A percentile compares a stretch with the other conserved stretches of the same genome.
phyloP scores from a whole-genome alignment of 2,113 vertebrate species.

The Lycaon pictus region DNA sequence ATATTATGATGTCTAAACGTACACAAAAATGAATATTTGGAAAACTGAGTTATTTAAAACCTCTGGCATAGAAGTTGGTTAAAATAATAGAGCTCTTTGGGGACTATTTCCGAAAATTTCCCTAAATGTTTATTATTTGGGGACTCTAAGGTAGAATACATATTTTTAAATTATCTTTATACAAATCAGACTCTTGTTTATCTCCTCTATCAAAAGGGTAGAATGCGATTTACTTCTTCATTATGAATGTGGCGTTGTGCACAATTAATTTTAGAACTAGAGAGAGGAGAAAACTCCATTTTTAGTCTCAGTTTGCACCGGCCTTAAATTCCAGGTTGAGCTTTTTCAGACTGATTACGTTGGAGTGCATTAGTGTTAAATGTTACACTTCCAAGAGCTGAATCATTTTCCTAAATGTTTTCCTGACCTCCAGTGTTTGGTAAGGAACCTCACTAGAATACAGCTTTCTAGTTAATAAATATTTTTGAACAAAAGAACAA shows the following conservation, averaged over 20 bases:
- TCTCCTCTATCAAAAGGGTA: background rate
- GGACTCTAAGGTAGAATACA: background rate
- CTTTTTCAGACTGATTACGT: background rate
- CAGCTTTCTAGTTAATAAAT: background rate
- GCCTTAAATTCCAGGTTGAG: background rate
- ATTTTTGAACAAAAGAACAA: background rate
- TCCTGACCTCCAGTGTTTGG: background rate
- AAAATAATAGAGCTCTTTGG: background rate
- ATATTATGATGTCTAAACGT: background rate
- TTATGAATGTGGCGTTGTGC: background rate
- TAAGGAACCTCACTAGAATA: background rate
- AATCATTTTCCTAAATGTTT: slow-evolving; percentile 27
- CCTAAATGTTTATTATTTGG: background rate
- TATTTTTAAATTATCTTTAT: slow-evolving; percentile 34
- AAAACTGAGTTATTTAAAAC: slow-evolving; percentile 31
- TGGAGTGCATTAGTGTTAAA: background rate
- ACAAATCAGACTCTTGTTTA: background rate
- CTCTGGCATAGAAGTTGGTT: background rate
- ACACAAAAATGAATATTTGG: slow-evolving; percentile 7
- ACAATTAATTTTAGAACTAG: background rate
- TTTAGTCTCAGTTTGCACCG: background rate
- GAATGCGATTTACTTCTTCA: background rate
- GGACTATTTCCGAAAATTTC: background rate
- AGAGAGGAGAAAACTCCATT: background rate
- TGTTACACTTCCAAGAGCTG: background rate